Percentiles rank a stretch among this genome's conserved stretches.
phyloP scores from a whole-genome alignment of 2,797 vertebrate genomes.

The Serranus cabrilla region DNA sequence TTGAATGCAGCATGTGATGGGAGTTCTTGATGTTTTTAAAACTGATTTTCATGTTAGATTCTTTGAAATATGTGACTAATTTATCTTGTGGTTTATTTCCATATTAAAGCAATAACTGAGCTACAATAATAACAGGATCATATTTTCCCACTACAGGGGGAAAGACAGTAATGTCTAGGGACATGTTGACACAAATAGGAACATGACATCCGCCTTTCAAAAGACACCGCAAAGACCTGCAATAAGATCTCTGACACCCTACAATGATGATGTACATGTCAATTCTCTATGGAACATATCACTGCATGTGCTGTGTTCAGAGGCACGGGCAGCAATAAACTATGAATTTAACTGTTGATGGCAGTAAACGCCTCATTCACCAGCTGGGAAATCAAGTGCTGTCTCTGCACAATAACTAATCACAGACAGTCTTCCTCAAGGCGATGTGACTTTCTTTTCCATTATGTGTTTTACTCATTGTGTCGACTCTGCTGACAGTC shows the following conservation, averaged over 20 bases:
- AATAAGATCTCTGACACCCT: not conserved
- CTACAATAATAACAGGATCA: not conserved
- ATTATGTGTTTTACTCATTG: constrained; percentile 38
- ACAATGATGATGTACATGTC: not conserved
- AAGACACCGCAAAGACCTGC: constrained; percentile 9
- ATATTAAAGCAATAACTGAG: constrained; percentile 54
- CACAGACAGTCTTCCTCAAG: constrained; percentile 31
- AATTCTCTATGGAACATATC: not conserved
- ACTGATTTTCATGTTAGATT: not conserved
- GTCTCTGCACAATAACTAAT: constrained; percentile 45
- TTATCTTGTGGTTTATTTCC: constrained; percentile 2
- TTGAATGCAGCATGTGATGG: not conserved
- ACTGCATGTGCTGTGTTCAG: not conserved
- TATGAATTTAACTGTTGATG: constrained; percentile 43
- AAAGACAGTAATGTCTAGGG: not conserved
- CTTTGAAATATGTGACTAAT: not conserved
- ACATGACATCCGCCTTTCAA: not conserved
- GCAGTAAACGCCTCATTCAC: constrained; percentile 39
- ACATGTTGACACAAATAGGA: not conserved
- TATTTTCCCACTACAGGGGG: not conserved
- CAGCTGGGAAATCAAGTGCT: constrained; percentile 45
- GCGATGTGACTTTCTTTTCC: constrained; percentile 29
- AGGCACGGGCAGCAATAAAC: not conserved
- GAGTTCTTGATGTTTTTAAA: too few relatives aligned
- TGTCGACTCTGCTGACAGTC: constrained; percentile 29